These are phyloP conservation scores for Luperina nickerlii DNA, from an alignment of 2,888 invertebrate species.

Conservation along the genomic window DNA sequence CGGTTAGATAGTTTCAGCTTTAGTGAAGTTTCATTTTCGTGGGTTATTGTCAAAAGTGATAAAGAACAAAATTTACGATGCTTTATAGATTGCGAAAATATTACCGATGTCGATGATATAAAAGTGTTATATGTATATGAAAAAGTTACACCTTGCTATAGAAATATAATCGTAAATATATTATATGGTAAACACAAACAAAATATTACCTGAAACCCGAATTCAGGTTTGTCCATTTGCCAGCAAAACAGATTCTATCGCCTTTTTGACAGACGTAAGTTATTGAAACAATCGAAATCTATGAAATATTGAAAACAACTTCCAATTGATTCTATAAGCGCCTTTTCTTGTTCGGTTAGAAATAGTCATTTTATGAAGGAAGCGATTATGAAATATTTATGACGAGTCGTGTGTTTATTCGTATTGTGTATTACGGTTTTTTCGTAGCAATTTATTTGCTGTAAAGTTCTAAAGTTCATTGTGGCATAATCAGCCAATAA, in stretches of 20 bases:
- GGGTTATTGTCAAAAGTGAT: neutral
- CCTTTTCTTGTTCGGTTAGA: conserved; percentile 60
- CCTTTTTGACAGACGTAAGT: conserved; percentile 78
- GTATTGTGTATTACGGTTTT: neutral
- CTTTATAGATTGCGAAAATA: neutral
- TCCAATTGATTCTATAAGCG: conserved; percentile 67
- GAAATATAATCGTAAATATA: neutral
- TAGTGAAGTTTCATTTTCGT: neutral
- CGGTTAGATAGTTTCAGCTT: neutral
- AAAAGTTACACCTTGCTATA: neutral
- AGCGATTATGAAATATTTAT: conserved; percentile 12
- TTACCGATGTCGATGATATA: neutral
- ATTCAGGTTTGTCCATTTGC: conserved; percentile 36
- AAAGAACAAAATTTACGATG: neutral
- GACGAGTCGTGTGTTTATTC: neutral
- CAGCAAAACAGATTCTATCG: conserved; percentile 67
- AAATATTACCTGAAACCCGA: conserved; percentile 24
- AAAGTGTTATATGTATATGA: neutral
- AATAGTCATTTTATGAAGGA: conserved; percentile 54
- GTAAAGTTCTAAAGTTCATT: neutral
- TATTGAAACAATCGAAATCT: conserved; percentile 76
- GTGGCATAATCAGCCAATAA: too few relatives aligned
- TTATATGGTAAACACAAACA: conserved; percentile 8
- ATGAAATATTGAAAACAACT: conserved; percentile 78
- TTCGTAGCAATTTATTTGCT: neutral